Evolutionary conservation across 1,140 invertebrate genomes (phyloP).

Genomic region (Archivesica marissinica): DNA sequence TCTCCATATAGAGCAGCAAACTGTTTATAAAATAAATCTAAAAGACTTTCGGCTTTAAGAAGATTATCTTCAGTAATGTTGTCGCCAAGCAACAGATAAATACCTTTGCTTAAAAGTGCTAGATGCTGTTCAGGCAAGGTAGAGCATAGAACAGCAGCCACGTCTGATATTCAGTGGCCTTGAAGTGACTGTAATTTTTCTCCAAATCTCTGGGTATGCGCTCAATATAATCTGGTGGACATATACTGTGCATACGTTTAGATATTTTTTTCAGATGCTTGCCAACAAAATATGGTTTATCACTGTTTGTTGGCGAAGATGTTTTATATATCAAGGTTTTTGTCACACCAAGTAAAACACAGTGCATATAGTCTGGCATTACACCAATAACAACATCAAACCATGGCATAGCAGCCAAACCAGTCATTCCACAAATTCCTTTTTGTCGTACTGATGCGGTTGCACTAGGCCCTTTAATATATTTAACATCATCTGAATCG

Average conservation of each 20-base stretch:
- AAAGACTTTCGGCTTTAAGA: slow-evolving; percentile 6
- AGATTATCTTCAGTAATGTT: background rate
- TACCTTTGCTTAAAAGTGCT: slow-evolving; percentile 7
- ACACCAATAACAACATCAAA: slow-evolving; percentile 56
- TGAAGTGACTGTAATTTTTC: slow-evolving; percentile 48
- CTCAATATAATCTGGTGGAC: slow-evolving; percentile 37
- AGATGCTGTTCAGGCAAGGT: slow-evolving; percentile 36
- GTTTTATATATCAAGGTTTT: slow-evolving; percentile 46
- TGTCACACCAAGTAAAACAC: slow-evolving; percentile 57
- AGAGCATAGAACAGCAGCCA: slow-evolving; percentile 25
- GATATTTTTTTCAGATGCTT: slow-evolving; percentile 47
- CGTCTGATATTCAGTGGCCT: slow-evolving; percentile 29
- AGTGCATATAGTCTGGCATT: slow-evolving; percentile 58
- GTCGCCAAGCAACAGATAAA: slow-evolving; percentile 28
- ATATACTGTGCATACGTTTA: background rate
- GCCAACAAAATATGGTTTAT: slow-evolving; percentile 52
- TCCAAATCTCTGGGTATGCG: slow-evolving; percentile 31
- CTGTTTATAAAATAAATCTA: slow-evolving; percentile 22
- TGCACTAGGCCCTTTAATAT: background rate
- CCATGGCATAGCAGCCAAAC: slow-evolving; percentile 2
- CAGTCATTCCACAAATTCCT: slow-evolving; percentile 43
- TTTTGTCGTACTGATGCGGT: background rate
- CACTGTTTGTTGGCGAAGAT: slow-evolving; percentile 44
- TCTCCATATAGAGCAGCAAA: slow-evolving; percentile 38
- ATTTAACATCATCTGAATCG: background rate